Evolutionary conservation across 2,113 vertebrate genomes (phyloP).

Genomic region (Lagenorhynchus albirostris): DNA sequence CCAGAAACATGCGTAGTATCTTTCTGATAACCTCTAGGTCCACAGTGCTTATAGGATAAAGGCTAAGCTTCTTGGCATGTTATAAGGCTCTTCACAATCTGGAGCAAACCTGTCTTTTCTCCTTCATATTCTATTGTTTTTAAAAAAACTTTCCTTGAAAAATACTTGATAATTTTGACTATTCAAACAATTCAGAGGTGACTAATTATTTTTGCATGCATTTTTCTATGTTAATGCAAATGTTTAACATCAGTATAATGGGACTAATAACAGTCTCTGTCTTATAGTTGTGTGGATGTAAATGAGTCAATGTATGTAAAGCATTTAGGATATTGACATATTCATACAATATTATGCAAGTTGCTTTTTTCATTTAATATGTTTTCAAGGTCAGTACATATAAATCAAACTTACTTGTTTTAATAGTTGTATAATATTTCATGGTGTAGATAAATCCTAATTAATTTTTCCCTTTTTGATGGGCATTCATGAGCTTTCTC

Average conservation of each 20-base stretch:
- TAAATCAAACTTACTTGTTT: not conserved
- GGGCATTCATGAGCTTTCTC: not conserved
- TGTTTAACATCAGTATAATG: not conserved
- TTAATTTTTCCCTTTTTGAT: not conserved
- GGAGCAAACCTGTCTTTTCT: not conserved
- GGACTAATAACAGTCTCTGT: not conserved
- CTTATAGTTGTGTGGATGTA: not conserved
- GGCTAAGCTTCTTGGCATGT: not conserved
- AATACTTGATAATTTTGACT: not conserved
- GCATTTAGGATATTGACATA: not conserved
- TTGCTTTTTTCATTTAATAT: not conserved
- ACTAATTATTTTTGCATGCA: not conserved
- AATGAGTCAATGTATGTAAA: not conserved
- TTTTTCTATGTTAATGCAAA: not conserved
- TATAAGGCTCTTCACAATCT: not conserved
- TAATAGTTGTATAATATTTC: not conserved
- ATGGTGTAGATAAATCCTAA: not conserved
- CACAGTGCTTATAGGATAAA: not conserved
- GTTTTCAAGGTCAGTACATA: not conserved
- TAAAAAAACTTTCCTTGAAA: not conserved
- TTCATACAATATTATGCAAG: not conserved
- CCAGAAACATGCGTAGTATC: not conserved
- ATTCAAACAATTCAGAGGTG: not conserved
- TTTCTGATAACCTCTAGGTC: not conserved
- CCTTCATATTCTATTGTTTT: not conserved